These are phyloP conservation scores for Epinephelus malabaricus DNA, from an alignment of 2,797 vertebrate genomes.

Conservation along the genomic window DNA sequence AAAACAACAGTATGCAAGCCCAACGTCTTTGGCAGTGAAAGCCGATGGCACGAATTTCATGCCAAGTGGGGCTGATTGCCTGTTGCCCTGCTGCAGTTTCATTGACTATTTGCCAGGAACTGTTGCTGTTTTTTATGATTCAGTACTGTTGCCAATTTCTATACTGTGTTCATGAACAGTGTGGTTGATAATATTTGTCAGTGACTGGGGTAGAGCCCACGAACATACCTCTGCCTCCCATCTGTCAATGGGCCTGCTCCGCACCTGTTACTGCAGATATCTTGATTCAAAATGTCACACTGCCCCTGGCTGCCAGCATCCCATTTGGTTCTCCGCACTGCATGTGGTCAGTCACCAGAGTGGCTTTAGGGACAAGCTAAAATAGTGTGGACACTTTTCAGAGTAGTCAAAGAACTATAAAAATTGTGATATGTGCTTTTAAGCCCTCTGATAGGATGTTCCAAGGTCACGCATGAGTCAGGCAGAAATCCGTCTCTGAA, in stretches of 20 bases:
- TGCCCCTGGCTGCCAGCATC: conserved; percentile 51
- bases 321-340: conserved; percentile 43
- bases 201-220: neutral
- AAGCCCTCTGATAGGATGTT: conserved; percentile 38
- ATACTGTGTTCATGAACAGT: neutral
- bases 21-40: neutral
- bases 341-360: conserved; percentile 43
- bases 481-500: conserved; percentile 43
- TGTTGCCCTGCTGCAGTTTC: neutral
- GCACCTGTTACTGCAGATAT: conserved; percentile 23
- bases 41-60: neutral
- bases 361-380: conserved; percentile 42
- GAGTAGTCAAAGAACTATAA: conserved; percentile 49
- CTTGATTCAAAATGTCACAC: conserved; percentile 61
- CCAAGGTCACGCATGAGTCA: conserved; percentile 51
- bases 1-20: conserved; percentile 1
- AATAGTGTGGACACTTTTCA: conserved; percentile 54
- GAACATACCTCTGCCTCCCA: neutral
- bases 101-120: neutral
- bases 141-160: neutral
- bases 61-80: too few relatives aligned
- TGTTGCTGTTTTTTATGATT: too few relatives aligned
- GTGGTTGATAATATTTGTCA: neutral
- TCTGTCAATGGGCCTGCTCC: neutral
- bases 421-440: conserved; percentile 50